phyloP scores from a whole-genome alignment of 2,113 vertebrate genomes.

The Perccottus glenii region DNA sequence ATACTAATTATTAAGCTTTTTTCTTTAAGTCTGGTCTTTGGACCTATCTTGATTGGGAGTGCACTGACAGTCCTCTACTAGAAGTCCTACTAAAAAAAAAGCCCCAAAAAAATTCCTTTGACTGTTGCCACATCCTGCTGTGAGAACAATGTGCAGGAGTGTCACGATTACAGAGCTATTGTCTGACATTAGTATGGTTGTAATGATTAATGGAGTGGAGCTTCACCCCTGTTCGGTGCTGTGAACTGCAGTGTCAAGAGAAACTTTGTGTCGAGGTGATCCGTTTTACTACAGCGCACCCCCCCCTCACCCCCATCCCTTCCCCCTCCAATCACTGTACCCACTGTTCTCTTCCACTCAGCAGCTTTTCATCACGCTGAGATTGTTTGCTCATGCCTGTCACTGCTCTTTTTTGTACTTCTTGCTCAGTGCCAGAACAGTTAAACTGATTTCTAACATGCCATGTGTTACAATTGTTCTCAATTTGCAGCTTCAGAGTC shows the following conservation, averaged over 20 bases:
- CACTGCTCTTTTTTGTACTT: conserved; percentile 32
- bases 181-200: conserved; percentile 21
- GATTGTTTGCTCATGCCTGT: conserved; percentile 66
- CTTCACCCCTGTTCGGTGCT: conserved; percentile 14
- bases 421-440: conserved; percentile 58
- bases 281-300: conserved; percentile 44
- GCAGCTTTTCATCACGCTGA: conserved; percentile 69
- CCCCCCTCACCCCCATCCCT: neutral
- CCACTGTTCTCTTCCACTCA: conserved; percentile 64
- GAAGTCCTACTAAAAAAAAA: neutral
- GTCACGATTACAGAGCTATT: neutral
- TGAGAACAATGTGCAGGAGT: neutral
- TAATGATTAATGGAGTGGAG: conserved; percentile 58
- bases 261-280: conserved; percentile 57
- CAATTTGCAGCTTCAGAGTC: conserved; percentile 42
- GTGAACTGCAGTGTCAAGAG: conserved; percentile 49
- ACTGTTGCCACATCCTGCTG: neutral
- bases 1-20: too few relatives aligned
- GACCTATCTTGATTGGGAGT: too few relatives aligned
- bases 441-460: conserved; percentile 60
- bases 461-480: conserved; percentile 68
- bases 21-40: too few relatives aligned
- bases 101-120: neutral
- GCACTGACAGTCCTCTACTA: too few relatives aligned
- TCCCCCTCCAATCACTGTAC: conserved; percentile 42